phyloP scores from a whole-genome alignment of 2,888 invertebrate species.

The Clunio marinus region DNA sequence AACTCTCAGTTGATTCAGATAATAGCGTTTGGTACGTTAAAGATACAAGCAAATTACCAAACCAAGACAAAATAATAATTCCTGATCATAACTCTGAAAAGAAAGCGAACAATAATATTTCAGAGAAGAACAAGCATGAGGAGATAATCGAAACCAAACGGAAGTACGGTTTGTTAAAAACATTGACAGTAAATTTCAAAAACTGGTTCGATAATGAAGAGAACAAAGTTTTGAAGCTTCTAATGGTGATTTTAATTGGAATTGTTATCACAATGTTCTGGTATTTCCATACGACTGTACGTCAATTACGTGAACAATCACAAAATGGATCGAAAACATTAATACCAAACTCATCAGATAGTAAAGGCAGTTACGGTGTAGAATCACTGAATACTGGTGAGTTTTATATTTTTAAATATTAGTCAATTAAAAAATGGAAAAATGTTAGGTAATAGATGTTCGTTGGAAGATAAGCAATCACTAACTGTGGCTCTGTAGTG shows the following conservation, averaged over 20 bases:
- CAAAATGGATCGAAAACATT: constrained; percentile 58
- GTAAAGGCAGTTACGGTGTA: constrained; percentile 41
- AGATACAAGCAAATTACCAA: background rate
- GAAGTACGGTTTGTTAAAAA: constrained; percentile 18
- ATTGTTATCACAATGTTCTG: constrained; percentile 69
- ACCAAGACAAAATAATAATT: background rate
- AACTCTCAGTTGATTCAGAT: background rate
- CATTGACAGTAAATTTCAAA: constrained; percentile 19
- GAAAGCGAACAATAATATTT: background rate
- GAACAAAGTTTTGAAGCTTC: constrained; percentile 67
- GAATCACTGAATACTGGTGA: background rate
- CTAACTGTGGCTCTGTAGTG: too few relatives aligned
- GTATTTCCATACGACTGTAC: constrained; percentile 69
- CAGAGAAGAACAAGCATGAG: too few relatives aligned
- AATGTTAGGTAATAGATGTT: too few relatives aligned
- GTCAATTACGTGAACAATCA: constrained; percentile 64
- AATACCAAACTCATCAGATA: constrained; percentile 41
- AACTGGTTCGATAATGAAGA: constrained; percentile 70
- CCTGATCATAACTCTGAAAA: constrained; percentile 42
- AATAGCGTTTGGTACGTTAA: constrained; percentile 5
- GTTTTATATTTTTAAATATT: constrained; percentile 9
- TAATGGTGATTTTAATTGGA: constrained; percentile 63
- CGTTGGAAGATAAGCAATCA: too few relatives aligned
- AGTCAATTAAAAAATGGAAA: too few relatives aligned
- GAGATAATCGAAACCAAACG: background rate